Evolutionary conservation across 1,140 invertebrate genomes (phyloP).

Genomic region (Helicorthomorpha holstii): DNA sequence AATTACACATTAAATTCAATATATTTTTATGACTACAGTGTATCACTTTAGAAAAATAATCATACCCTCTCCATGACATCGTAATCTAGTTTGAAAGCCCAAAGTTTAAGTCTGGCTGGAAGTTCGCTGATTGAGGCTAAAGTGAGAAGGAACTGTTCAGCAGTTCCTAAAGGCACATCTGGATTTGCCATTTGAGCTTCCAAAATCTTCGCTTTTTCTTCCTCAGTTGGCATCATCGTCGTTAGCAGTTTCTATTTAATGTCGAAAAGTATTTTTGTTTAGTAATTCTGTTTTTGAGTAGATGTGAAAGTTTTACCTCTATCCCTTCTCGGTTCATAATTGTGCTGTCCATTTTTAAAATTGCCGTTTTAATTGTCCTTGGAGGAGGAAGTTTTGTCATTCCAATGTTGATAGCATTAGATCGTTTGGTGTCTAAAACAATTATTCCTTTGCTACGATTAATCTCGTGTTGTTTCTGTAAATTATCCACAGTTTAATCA

Average conservation of each 20-base stretch:
- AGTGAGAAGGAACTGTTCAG: constrained; percentile 93
- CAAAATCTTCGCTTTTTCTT: constrained; percentile 89
- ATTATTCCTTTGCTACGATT: constrained; percentile 91
- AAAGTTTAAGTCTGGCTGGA: constrained; percentile 81
- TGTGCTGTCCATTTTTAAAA: constrained; percentile 96
- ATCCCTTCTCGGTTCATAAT: constrained; percentile 97
- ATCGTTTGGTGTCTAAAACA: constrained; percentile 90
- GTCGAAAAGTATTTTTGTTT: not conserved
- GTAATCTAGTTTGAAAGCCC: constrained; percentile 98
- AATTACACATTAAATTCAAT: constrained; percentile 15
- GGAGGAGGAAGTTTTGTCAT: constrained; percentile 96
- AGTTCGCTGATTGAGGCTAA: constrained; percentile 90
- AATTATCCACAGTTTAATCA: not conserved
- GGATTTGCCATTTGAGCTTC: constrained; percentile 87
- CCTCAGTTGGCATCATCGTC: constrained; percentile 87
- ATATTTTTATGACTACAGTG: not conserved
- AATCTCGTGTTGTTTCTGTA: constrained; percentile 75
- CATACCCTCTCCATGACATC: constrained; percentile 79
- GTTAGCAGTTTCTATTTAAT: constrained; percentile 67
- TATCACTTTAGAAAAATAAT: constrained; percentile 6
- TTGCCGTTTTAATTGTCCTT: constrained; percentile 87
- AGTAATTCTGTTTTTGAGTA: no score
- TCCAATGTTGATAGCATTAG: constrained; percentile 99
- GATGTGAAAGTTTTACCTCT: constrained; percentile 57
- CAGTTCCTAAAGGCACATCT: constrained; percentile 86